Conservation (phyloP, 2,797 vertebrate species). For the Parotocinclus haroldoi region DNA sequence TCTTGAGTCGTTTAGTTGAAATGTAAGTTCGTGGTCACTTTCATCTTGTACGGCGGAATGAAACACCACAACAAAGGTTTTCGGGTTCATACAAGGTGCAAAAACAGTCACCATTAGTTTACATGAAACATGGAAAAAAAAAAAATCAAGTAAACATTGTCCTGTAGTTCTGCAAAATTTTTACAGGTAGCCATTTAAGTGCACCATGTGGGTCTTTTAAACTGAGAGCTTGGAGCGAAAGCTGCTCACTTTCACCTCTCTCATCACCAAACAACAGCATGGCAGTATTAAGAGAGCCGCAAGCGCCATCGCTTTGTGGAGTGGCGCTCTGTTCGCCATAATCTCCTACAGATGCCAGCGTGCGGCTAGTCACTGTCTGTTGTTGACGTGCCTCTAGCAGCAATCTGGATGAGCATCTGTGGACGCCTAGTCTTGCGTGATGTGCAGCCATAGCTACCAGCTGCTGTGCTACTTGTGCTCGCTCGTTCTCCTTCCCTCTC, state of each 20-base stretch:
- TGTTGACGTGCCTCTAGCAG: slow-evolving; percentile 52
- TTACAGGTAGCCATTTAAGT: slow-evolving; percentile 14
- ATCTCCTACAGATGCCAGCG: slow-evolving; percentile 56
- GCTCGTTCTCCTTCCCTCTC: slow-evolving; percentile 10
- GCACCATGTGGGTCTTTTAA: slow-evolving; percentile 38
- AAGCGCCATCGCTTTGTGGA: slow-evolving; percentile 45
- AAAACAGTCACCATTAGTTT: too few species aligned
- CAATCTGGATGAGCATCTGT: slow-evolving; percentile 59
- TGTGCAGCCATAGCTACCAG: slow-evolving; percentile 49
- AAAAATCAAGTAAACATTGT: too few species aligned
- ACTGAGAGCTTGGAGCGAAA: slow-evolving; percentile 42
- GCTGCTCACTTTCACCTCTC: slow-evolving; percentile 41
- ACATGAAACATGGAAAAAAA: too few species aligned
- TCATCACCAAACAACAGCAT: slow-evolving; percentile 52
- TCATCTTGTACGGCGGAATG: too few species aligned
- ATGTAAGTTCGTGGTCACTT: too few species aligned
- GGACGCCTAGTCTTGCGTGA: slow-evolving; percentile 53
- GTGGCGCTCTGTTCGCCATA: slow-evolving; percentile 51
- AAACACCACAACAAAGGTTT: too few species aligned
- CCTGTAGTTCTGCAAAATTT: neutral
- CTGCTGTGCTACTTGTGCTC: slow-evolving; percentile 48
- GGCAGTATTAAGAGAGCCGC: slow-evolving; percentile 52
- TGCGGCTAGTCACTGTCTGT: slow-evolving; percentile 50
- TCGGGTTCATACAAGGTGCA: too few species aligned
- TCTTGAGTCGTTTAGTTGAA: too few species aligned